These are phyloP conservation scores for Artibeus lituratus DNA, from an alignment of 2,797 vertebrate genomes.

Conservation along the genomic window DNA sequence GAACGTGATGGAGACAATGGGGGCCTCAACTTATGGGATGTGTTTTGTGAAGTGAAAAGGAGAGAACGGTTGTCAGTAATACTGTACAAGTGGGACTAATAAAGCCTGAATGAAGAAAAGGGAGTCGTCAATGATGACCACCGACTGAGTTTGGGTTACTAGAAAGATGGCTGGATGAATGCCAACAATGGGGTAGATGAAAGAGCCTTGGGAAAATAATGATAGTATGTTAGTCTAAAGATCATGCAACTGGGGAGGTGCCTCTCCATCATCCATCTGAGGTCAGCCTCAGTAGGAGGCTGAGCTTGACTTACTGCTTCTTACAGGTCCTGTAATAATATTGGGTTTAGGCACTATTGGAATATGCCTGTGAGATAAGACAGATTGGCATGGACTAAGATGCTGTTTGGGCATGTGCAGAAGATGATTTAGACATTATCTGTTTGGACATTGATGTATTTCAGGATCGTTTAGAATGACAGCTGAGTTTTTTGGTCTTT, in stretches of 20 bases:
- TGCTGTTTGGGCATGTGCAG: not conserved
- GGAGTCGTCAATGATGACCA: not conserved
- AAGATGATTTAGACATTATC: not conserved
- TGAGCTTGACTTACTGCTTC: not conserved
- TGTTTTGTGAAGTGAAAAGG: not conserved
- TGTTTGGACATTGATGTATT: not conserved
- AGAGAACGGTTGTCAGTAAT: not conserved
- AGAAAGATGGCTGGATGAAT: not conserved
- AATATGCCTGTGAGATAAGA: not conserved
- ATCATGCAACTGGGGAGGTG: not conserved
- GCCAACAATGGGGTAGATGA: not conserved
- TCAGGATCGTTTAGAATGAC: not conserved
- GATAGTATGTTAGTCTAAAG: not conserved
- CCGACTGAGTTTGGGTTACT: not conserved
- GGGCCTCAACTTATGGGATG: fast-evolving
- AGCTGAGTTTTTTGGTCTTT: not conserved
- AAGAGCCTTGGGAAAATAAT: not conserved
- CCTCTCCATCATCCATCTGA: not conserved
- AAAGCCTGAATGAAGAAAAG: not conserved
- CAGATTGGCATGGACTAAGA: not conserved
- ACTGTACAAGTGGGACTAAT: not conserved
- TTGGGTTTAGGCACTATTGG: not conserved
- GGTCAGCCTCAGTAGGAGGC: not conserved
- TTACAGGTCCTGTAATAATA: not conserved
- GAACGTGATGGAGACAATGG: not conserved